Evolutionary conservation across 2,113 vertebrate genomes (phyloP).

Genomic region (Mobula birostris): DNA sequence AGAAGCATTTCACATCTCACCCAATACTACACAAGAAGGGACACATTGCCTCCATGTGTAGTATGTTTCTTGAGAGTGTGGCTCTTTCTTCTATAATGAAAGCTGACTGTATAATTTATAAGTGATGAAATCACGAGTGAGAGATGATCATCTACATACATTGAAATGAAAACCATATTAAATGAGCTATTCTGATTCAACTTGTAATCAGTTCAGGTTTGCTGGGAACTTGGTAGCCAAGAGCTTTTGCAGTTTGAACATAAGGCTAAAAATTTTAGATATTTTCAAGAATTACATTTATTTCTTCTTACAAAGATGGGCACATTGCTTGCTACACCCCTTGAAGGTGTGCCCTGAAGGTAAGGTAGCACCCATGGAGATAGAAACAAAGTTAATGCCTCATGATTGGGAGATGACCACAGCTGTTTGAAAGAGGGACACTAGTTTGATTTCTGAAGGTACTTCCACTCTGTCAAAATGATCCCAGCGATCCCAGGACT

Average conservation of each 20-base stretch:
- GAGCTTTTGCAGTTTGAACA: not conserved
- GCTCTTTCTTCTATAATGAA: constrained; percentile 11
- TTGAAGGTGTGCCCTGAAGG: not conserved
- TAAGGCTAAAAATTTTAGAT: too few species aligned
- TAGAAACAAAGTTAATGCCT: too few species aligned
- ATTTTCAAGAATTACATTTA: too few species aligned
- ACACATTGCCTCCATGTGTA: constrained; percentile 5
- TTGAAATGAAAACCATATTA: constrained; percentile 31
- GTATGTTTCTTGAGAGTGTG: not conserved
- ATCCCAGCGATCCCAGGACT: too few species aligned
- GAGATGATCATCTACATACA: not conserved
- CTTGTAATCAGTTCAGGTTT: constrained; percentile 7
- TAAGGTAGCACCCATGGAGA: too few species aligned
- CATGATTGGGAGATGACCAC: not conserved
- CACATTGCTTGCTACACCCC: too few species aligned
- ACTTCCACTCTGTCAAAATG: too few species aligned
- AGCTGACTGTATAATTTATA: constrained; percentile 18
- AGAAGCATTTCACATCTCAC: constrained; percentile 20
- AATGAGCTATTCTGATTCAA: not conserved
- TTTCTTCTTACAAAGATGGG: too few species aligned
- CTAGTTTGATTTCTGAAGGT: too few species aligned
- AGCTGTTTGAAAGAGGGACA: not conserved
- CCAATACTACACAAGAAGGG: constrained; percentile 5
- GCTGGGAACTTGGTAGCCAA: not conserved
- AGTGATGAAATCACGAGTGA: constrained; percentile 8